Percentiles rank a stretch among this genome's conserved stretches.
phyloP scores from a whole-genome alignment of 2,797 vertebrate genomes.

The Characodon lateralis region DNA sequence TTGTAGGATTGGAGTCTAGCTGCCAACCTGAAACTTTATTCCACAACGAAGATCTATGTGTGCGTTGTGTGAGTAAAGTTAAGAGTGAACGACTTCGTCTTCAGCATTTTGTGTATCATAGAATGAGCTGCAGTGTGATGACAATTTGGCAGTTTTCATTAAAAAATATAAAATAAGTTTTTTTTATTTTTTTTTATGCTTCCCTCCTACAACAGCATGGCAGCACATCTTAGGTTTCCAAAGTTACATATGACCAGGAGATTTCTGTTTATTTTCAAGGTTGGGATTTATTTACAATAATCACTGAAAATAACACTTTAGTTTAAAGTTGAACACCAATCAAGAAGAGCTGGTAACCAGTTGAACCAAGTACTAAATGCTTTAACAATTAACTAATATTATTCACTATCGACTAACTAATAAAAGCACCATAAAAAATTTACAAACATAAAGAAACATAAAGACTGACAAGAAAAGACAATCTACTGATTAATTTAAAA shows the following conservation, averaged over 20 bases:
- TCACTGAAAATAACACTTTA: background rate
- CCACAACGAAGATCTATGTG: background rate
- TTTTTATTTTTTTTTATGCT: background rate
- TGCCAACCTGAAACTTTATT: background rate
- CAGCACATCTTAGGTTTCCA: background rate
- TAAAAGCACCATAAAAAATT: too few relatives aligned
- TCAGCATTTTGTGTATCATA: background rate
- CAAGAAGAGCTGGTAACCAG: background rate
- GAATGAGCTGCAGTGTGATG: background rate
- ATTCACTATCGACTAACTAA: too few relatives aligned
- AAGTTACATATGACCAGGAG: background rate
- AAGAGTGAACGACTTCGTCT: background rate
- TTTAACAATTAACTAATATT: too few relatives aligned
- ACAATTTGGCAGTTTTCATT: background rate
- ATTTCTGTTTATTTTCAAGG: background rate
- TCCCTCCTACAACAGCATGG: background rate
- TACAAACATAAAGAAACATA: too few relatives aligned
- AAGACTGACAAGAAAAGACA: too few relatives aligned
- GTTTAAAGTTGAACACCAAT: background rate
- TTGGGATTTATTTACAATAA: background rate
- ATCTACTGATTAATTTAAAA: too few relatives aligned
- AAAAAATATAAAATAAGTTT: background rate
- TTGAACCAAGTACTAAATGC: background rate
- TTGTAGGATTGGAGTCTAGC: background rate
- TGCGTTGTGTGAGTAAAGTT: background rate